A percentile compares a stretch with the other conserved stretches of the same genome.
Evolutionary conservation across 2,888 invertebrate species (phyloP).

Genomic region (Epistrophe grossulariae): DNA sequence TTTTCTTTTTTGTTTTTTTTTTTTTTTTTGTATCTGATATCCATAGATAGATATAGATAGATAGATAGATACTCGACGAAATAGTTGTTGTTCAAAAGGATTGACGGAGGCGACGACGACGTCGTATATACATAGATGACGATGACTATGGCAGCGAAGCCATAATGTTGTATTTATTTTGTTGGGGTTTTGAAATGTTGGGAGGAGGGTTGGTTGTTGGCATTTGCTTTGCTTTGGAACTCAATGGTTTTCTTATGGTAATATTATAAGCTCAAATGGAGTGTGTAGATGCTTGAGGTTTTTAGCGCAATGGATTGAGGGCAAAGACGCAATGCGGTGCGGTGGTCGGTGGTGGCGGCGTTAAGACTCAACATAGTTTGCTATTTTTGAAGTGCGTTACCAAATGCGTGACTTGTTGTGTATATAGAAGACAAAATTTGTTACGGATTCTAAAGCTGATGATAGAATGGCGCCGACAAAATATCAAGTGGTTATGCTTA

Average conservation of each 20-base stretch:
- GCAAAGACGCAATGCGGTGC: constrained; percentile 14
- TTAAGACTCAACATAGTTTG: constrained; percentile 13
- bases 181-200: background rate
- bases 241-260: constrained; percentile 56
- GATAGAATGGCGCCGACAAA: constrained; percentile 50
- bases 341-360: background rate
- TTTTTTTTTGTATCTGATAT: constrained; percentile 63
- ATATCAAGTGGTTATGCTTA: constrained; percentile 41
- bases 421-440: constrained; percentile 21
- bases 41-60: constrained; percentile 4
- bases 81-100: constrained; percentile 42
- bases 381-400: constrained; percentile 64
- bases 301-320: background rate
- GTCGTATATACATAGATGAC: background rate
- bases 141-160: constrained; percentile 37
- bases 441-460: constrained; percentile 29
- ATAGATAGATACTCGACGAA: constrained; percentile 5
- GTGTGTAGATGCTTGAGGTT: constrained; percentile 32
- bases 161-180: constrained; percentile 35
- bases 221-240: constrained; percentile 14
- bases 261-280: constrained; percentile 38
- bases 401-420: constrained; percentile 63
- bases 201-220: background rate
- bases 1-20: too few species aligned
- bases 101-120: constrained; percentile 29